A percentile compares a stretch with the other conserved stretches of the same genome.
Conservation (phyloP, 2,888 invertebrate genomes). For the Caenorhabditis doughertyi region DNA sequence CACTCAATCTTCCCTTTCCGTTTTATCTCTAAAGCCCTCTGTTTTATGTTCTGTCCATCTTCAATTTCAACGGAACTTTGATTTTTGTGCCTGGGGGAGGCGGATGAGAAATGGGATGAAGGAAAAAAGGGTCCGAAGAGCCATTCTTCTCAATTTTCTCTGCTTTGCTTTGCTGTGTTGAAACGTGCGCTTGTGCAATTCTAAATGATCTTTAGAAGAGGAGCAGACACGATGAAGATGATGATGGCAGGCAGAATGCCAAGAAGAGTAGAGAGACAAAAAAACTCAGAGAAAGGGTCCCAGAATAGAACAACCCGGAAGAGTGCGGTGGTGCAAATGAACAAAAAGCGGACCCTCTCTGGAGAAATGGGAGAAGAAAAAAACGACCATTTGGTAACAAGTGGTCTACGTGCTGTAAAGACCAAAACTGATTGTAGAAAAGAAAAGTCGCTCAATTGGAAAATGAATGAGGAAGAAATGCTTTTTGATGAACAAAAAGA, state of each 20-base stretch:
- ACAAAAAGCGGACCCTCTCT: conserved; percentile 39
- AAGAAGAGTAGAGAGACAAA: conserved; percentile 19
- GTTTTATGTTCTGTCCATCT: background rate
- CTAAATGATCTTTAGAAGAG: conserved; percentile 54
- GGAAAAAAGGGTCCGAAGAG: conserved; percentile 34
- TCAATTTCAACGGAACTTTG: conserved; percentile 46
- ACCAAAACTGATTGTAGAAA: conserved; percentile 1
- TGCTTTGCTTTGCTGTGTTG: conserved; percentile 47
- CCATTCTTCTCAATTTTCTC: conserved; percentile 31
- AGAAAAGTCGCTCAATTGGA: conserved; percentile 43
- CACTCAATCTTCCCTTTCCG: background rate
- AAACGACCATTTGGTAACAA: conserved; percentile 35
- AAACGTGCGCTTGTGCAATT: conserved; percentile 61
- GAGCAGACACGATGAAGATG: conserved; percentile 52
- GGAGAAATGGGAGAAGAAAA: conserved; percentile 8
- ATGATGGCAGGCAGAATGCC: conserved; percentile 35
- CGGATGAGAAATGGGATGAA: no score
- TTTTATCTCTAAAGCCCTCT: background rate
- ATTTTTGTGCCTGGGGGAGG: conserved; percentile 38
- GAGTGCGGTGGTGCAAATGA: conserved; percentile 43
- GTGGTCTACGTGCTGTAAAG: conserved; percentile 41
- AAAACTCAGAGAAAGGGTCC: conserved; percentile 16
- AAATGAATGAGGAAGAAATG: conserved; percentile 49
- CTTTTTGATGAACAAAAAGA: conserved; percentile 40
- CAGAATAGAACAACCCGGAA: conserved; percentile 62